Evolutionary conservation across 2,797 vertebrate species (phyloP), one percentile per base, ranked within the genome.

Genomic region (Mycteria americana): DNA sequence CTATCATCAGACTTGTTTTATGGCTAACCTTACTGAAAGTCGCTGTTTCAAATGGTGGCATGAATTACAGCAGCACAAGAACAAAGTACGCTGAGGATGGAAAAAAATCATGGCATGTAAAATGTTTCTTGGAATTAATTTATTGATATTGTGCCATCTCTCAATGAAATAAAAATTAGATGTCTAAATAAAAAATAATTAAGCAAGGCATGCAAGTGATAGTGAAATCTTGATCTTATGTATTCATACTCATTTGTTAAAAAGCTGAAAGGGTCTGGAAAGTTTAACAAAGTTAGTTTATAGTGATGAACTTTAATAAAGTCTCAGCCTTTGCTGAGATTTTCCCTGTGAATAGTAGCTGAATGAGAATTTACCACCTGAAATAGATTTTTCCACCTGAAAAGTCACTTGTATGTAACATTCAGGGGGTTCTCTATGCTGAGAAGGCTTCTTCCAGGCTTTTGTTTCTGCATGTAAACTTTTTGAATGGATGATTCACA

Each of bases 1-100:
- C 85, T 62, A 69, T 70, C 85, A 91, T 24, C n/a, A 74, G 14
- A 76, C 57, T 89, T 87, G 30, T 69, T 95, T 95, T 93, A 93
- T 76, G 63, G 37, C 43, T 88, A 85, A 76, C 43, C 72, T 95
- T 77, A 74, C 74, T 70, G 82, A 73, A 95, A 91, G 94, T 77
- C 3, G 1, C 48, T 54, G 22, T 89, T 93, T 89, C 33, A 82
- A 54, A 77, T 43, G 7, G 45, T 78, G 39, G 12, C 33, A 48
- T 82, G 89, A 93, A 70, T 95, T 87, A 88, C 43, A 85, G 60
- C 43, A 85, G 46, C 15, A 31, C 24, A 11, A 54, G 65, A 79
- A 50, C 78, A 50, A 60, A 11, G n/a, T 53, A 50, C 2, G 3
- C 64, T 33, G 35, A 87, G 46, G 27, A 63, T 17, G 46, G 62